phyloP scores from a whole-genome alignment of 2,113 vertebrate genomes.

The Bostrychus sinensis region DNA sequence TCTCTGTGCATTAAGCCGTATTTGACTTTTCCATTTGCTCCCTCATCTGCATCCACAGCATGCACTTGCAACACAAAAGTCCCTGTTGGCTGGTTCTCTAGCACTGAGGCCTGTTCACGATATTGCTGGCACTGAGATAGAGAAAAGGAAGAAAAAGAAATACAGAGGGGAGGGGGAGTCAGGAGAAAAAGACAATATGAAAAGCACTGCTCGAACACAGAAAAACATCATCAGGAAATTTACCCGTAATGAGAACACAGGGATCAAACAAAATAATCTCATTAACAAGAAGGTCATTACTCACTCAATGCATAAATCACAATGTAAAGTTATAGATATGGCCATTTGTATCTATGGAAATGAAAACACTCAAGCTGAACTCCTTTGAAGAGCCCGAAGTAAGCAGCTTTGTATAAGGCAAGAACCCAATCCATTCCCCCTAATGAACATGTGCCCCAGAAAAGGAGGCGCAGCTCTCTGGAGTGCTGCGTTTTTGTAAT shows the following conservation, averaged over 20 bases:
- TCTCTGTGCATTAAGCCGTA: conserved; percentile 90
- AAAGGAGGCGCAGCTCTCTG: conserved; percentile 48
- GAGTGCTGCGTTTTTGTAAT: conserved; percentile 47
- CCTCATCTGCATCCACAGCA: conserved; percentile 89
- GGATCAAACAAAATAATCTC: conserved; percentile 54
- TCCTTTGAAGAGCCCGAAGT: conserved; percentile 50
- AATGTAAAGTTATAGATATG: conserved; percentile 30
- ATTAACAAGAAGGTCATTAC: conserved; percentile 46
- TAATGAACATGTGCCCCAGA: conserved; percentile 60
- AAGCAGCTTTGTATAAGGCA: conserved; percentile 44
- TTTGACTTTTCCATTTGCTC: conserved; percentile 88
- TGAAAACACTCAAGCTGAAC: conserved; percentile 48
- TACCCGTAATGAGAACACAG: conserved; percentile 36
- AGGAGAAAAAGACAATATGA: conserved; percentile 30
- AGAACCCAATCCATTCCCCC: conserved; percentile 47
- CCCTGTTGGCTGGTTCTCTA: conserved; percentile 89
- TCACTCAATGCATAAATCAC: conserved; percentile 21
- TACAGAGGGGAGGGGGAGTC: background rate
- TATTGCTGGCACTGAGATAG: conserved; percentile 85
- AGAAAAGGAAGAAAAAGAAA: conserved; percentile 7
- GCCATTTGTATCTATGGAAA: conserved; percentile 23
- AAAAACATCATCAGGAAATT: conserved; percentile 10
- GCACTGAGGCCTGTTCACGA: conserved; percentile 84
- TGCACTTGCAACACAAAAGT: conserved; percentile 88
- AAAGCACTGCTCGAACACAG: conserved; percentile 2